Evolutionary conservation across 1,140 invertebrate genomes (phyloP).

Genomic region (Caenorhabditis remanei): DNA sequence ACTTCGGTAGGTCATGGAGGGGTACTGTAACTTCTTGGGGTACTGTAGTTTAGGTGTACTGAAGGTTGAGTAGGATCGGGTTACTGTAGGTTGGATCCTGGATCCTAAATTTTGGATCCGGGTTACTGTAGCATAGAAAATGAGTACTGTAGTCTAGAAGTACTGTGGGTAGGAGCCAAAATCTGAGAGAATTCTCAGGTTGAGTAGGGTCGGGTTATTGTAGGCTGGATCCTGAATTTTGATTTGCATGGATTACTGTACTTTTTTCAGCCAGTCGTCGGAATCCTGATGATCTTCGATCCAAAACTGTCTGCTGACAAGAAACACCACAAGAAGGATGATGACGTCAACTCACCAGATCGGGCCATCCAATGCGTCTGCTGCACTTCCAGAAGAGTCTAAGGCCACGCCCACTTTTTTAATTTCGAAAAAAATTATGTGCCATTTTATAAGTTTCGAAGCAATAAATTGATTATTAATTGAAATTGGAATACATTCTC

Average conservation of each 20-base stretch:
- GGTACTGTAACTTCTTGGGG: neutral
- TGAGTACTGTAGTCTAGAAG: no score
- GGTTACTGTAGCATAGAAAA: neutral
- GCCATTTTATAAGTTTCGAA: no score
- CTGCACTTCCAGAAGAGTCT: constrained; percentile 57
- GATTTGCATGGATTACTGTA: no score
- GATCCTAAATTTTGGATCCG: neutral
- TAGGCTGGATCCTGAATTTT: no score
- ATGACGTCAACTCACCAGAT: constrained; percentile 37
- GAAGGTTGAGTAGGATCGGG: neutral
- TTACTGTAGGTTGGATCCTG: neutral
- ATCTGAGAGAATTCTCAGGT: no score
- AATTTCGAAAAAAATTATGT: neutral
- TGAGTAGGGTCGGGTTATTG: no score
- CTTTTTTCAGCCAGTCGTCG: constrained; percentile 41
- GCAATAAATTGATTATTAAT: no score
- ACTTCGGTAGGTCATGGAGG: neutral
- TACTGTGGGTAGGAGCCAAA: no score
- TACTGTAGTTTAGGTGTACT: neutral
- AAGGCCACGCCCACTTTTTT: neutral
- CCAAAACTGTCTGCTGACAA: constrained; percentile 46
- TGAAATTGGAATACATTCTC: no score
- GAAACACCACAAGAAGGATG: constrained; percentile 36
- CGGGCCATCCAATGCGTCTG: constrained; percentile 59
- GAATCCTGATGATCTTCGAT: constrained; percentile 57